These are phyloP conservation scores for Stenotaenia linearis DNA, from an alignment of 2,888 invertebrate species.

Conservation along the genomic window DNA sequence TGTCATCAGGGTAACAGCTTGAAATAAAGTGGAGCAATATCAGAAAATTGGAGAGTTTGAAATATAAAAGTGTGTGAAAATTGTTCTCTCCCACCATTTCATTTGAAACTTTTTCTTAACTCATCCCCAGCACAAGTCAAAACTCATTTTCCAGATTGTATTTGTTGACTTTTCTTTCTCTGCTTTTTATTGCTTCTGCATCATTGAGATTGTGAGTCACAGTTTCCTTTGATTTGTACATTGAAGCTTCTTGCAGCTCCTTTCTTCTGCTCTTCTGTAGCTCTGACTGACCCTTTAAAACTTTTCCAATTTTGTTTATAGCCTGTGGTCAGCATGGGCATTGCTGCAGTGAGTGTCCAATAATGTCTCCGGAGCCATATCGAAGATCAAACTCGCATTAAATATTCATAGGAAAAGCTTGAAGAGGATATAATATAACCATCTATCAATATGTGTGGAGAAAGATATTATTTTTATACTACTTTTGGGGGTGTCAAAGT, in stretches of 20 bases:
- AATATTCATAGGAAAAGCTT: not conserved
- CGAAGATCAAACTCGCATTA: not conserved
- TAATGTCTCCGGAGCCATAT: not conserved
- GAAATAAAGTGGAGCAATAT: not conserved
- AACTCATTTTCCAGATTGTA: constrained; percentile 3
- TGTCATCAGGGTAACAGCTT: constrained; percentile 15
- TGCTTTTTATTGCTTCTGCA: not conserved
- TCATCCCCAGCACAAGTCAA: not conserved
- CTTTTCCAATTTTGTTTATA: constrained; percentile 7
- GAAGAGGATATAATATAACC: not conserved
- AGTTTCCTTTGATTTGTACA: not conserved
- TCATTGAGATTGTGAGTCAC: not conserved
- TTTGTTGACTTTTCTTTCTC: not conserved
- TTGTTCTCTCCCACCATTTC: not conserved
- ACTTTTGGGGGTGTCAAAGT: not conserved
- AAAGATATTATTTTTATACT: not conserved
- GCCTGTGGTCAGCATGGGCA: not conserved
- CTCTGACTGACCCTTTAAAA: not conserved
- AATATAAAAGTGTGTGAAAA: not conserved
- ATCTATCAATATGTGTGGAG: not conserved
- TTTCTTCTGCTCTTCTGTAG: not conserved
- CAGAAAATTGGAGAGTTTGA: not conserved
- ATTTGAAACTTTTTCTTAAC: not conserved
- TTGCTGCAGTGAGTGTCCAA: not conserved
- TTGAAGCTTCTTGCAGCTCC: not conserved